A percentile compares a stretch with the other conserved stretches of the same genome.
Evolutionary conservation across 2,888 invertebrate species (phyloP).

Genomic region (Plebejus argus): DNA sequence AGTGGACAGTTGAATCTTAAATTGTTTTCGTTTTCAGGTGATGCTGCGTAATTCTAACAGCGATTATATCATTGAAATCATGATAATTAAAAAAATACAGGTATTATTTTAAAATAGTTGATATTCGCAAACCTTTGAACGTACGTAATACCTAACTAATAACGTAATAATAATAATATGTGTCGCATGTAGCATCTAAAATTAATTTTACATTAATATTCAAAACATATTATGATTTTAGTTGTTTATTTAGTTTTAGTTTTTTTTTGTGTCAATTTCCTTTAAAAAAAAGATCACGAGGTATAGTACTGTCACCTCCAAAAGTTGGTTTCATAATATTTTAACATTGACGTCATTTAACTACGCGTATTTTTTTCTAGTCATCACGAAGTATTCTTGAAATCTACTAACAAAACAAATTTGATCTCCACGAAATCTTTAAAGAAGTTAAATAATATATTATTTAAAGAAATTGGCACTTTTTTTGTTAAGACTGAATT

Average conservation of each 20-base stretch:
- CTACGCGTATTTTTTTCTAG: background rate
- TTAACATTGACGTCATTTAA: background rate
- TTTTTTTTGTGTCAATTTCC: background rate
- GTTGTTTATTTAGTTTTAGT: background rate
- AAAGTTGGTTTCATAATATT: background rate
- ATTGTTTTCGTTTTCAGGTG: constrained; percentile 36
- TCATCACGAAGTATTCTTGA: background rate
- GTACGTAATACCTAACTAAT: no score
- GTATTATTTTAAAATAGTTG: constrained; percentile 20
- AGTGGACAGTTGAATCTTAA: no score
- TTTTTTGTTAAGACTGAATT: constrained; percentile 37
- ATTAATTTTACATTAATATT: background rate
- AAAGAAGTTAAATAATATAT: background rate
- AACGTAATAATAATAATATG: background rate
- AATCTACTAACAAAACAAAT: background rate
- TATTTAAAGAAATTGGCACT: constrained; percentile 14
- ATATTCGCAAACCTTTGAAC: background rate
- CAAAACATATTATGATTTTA: constrained; percentile 11
- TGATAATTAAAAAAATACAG: constrained; percentile 12
- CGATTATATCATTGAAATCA: constrained; percentile 39
- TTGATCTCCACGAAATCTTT: background rate
- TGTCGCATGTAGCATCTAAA: background rate
- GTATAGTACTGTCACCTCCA: background rate
- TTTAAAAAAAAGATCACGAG: background rate
- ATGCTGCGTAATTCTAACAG: constrained; percentile 41